Evolutionary conservation across 2,113 vertebrate genomes (phyloP).

Genomic region (Salvelinus fontinalis): DNA sequence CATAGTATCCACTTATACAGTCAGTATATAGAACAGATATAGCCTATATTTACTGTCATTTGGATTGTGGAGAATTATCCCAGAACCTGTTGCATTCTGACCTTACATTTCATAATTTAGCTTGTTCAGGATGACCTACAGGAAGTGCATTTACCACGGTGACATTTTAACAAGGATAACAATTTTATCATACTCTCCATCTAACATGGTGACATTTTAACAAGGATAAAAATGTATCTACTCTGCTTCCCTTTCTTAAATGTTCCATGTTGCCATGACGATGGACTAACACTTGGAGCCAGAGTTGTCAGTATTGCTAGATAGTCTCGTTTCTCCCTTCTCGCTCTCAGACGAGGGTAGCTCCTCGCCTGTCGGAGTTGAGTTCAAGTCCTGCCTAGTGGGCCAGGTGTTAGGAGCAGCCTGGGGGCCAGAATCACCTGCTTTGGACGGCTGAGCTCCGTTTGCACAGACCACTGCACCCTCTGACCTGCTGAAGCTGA

Average conservation of each 20-base stretch:
- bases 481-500: conserved; percentile 82
- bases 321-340: conserved; percentile 54
- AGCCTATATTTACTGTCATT: background rate
- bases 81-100: conserved; percentile 4
- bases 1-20: background rate
- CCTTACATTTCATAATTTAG: conserved; percentile 12
- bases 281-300: conserved; percentile 55
- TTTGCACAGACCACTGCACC: conserved; percentile 73
- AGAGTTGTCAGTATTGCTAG: conserved; percentile 53
- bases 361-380: conserved; percentile 53
- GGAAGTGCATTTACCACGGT: background rate
- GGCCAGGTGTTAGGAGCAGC: conserved; percentile 37
- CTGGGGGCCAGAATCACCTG: conserved; percentile 25
- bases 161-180: background rate
- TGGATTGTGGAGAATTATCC: conserved; percentile 20
- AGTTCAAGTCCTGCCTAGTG: conserved; percentile 64
- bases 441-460: conserved; percentile 64
- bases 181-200: background rate
- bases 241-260: background rate
- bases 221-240: too few relatives aligned
- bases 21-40: background rate
- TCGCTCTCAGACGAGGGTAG: conserved; percentile 59
- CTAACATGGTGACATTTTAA: too few relatives aligned
- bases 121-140: background rate
- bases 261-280: background rate